Conservation (phyloP, 53 echinoderm and acorn worm genomes). For the Crossaster papposus region DNA sequence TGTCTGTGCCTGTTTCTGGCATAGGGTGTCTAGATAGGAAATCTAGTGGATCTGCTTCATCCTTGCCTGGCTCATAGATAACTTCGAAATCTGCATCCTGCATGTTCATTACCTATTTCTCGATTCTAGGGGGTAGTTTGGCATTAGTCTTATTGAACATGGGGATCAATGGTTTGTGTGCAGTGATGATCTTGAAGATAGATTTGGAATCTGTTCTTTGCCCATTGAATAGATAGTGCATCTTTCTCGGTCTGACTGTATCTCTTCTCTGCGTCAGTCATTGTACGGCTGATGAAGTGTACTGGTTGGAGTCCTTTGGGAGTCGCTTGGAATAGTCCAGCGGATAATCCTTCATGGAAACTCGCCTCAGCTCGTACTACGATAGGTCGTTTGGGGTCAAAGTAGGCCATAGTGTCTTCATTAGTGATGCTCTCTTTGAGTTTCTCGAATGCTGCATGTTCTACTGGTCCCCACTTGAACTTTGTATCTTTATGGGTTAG, state of each 20-base stretch:
- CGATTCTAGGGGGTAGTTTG: slow-evolving; percentile 58
- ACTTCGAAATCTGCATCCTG: slow-evolving; percentile 65
- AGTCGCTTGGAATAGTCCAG: slow-evolving; percentile 56
- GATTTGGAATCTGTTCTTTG: too few species aligned
- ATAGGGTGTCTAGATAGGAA: slow-evolving; percentile 62
- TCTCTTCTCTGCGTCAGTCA: too few species aligned
- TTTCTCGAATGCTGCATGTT: slow-evolving; percentile 40
- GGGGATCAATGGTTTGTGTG: too few species aligned
- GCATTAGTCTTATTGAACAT: slow-evolving; percentile 49
- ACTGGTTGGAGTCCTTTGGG: slow-evolving; percentile 47
- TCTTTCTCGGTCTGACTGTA: too few species aligned
- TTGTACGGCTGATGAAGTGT: too few species aligned
- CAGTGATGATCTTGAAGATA: too few species aligned
- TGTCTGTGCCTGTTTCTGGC: slow-evolving; percentile 52
- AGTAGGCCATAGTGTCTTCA: slow-evolving; percentile 51
- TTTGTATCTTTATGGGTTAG: slow-evolving; percentile 40
- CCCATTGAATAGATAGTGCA: too few species aligned
- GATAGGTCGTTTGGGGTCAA: slow-evolving; percentile 46
- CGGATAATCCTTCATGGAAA: slow-evolving; percentile 54
- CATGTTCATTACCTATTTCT: slow-evolving; percentile 64
- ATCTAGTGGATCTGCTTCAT: slow-evolving; percentile 61
- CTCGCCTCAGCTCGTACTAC: slow-evolving; percentile 56
- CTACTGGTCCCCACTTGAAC: slow-evolving; percentile 50
- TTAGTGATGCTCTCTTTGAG: slow-evolving; percentile 43
- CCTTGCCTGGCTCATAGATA: slow-evolving; percentile 51